Evolutionary conservation across 2,113 vertebrate genomes (phyloP).

Genomic region (Delphinapterus leucas): DNA sequence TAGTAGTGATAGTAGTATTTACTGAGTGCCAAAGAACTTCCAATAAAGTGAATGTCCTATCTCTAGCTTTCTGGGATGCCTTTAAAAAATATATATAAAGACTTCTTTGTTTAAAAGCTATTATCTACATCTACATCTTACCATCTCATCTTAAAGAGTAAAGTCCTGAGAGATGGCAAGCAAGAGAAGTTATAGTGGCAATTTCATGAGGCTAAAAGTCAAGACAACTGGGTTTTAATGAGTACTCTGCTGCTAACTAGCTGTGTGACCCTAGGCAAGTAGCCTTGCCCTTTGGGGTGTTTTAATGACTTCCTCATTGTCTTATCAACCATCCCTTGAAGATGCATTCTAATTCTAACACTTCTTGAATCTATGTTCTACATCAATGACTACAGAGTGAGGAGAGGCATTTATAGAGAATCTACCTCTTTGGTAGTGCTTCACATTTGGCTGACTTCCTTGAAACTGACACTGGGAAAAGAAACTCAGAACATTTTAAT

Average conservation of each 20-base stretch:
- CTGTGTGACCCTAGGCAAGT: background rate
- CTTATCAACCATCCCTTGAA: background rate
- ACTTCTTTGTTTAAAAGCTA: background rate
- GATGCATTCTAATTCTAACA: background rate
- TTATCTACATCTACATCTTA: background rate
- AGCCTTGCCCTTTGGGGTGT: background rate
- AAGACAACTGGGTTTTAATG: background rate
- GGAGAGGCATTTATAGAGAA: background rate
- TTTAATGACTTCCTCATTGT: background rate
- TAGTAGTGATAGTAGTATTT: background rate
- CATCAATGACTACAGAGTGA: background rate
- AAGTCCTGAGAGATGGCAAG: background rate
- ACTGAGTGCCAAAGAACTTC: background rate
- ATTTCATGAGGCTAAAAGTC: background rate
- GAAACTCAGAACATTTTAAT: slow-evolving; percentile 74
- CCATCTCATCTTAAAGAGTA: background rate
- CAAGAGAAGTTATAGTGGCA: background rate
- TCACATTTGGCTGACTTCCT: slow-evolving; percentile 67
- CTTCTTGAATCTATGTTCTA: background rate
- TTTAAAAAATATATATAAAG: background rate
- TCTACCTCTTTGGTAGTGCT: slow-evolving; percentile 7
- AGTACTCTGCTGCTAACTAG: background rate
- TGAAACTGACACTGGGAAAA: slow-evolving; percentile 62
- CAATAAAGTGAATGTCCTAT: background rate
- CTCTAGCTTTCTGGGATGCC: background rate